A percentile compares a stretch with the other conserved stretches of the same genome.
These are phyloP conservation scores for Trypoxylon attenuatum DNA, from an alignment of 2,888 invertebrate genomes.

Conservation along the genomic window DNA sequence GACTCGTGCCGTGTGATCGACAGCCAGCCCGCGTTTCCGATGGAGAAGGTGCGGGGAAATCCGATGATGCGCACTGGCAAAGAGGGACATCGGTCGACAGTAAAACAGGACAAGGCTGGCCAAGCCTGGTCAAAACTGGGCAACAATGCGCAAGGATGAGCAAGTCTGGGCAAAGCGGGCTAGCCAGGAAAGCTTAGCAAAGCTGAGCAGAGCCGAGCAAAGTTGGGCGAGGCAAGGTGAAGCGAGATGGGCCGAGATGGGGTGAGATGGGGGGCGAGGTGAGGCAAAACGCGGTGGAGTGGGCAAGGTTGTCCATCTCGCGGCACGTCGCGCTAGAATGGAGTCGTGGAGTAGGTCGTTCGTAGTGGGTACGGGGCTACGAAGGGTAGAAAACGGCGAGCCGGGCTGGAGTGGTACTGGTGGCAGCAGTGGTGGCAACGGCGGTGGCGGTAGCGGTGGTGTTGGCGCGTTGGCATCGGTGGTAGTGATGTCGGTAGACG, in stretches of 20 bases:
- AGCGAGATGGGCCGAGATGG: not conserved
- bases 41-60: no score
- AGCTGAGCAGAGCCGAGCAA: not conserved
- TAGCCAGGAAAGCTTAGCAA: constrained; percentile 37
- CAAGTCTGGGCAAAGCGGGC: constrained; percentile 46
- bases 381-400: no score
- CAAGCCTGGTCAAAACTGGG: no score
- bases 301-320: constrained; percentile 69
- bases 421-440: constrained; percentile 23
- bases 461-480: no score
- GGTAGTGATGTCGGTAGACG: no score
- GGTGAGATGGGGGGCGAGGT: not conserved
- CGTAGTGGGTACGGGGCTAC: constrained; percentile 41
- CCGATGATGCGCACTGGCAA: no score
- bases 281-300: no score
- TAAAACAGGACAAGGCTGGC: no score
- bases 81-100: no score
- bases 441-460: constrained; percentile 26
- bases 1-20: no score
- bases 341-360: constrained; percentile 62
- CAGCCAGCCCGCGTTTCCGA: no score
- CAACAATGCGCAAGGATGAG: no score
- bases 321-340: constrained; percentile 66
- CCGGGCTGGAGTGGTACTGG: not conserved
- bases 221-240: constrained; percentile 32